These are phyloP conservation scores for Drosophila truncata DNA, from an alignment of 1,140 invertebrate genomes.

Conservation along the genomic window DNA sequence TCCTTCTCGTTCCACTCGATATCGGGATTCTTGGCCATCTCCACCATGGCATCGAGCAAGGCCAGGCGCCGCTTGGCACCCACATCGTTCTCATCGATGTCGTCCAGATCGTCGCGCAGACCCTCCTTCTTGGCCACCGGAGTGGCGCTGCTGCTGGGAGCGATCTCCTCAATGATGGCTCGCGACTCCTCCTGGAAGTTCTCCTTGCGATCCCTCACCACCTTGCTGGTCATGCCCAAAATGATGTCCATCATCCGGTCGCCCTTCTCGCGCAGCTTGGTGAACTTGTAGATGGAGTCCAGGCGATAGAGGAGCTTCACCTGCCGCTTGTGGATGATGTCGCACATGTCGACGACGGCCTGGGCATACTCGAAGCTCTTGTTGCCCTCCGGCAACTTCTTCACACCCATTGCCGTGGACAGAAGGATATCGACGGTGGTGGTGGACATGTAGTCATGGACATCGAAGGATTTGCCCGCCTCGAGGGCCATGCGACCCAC, in stretches of 20 bases:
- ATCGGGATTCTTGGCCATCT: constrained; percentile 87
- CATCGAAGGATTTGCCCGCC: constrained; percentile 90
- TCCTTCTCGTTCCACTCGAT: constrained; percentile 90
- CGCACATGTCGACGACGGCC: constrained; percentile 91
- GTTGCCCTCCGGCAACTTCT: constrained; percentile 87
- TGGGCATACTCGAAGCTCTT: constrained; percentile 90
- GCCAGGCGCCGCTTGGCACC: constrained; percentile 92
- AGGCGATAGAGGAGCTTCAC: constrained; percentile 87
- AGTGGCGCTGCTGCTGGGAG: background rate
- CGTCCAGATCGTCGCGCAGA: constrained; percentile 90
- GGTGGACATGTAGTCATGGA: constrained; percentile 93
- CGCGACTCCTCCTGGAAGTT: constrained; percentile 86
- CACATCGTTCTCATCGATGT: constrained; percentile 90
- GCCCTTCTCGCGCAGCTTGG: constrained; percentile 87
- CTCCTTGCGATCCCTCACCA: constrained; percentile 88
- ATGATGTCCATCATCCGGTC: constrained; percentile 88
- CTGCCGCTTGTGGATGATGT: constrained; percentile 89
- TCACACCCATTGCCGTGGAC: constrained; percentile 91
- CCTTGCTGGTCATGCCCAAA: constrained; percentile 88
- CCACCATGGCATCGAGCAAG: constrained; percentile 94
- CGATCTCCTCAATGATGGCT: constrained; percentile 84
- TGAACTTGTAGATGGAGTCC: constrained; percentile 88
- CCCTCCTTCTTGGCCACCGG: constrained; percentile 78
- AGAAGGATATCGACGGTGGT: constrained; percentile 95
- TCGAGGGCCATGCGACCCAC: constrained; percentile 89